These are phyloP conservation scores for Amitus sp. DNA, from an alignment of 2,888 invertebrate species.

Conservation along the genomic window DNA sequence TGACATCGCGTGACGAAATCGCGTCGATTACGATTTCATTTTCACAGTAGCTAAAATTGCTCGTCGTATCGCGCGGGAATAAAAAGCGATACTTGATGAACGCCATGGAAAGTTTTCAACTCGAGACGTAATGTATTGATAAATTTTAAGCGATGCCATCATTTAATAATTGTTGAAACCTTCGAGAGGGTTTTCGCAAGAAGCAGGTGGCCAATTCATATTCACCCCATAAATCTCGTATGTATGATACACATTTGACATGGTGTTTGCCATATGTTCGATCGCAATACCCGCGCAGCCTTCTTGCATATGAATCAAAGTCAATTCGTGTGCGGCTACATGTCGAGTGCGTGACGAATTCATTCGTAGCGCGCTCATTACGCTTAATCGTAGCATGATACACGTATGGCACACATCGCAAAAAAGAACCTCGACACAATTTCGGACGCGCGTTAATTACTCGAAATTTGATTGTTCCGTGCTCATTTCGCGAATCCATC, in stretches of 20 bases:
- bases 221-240: conserved; percentile 43
- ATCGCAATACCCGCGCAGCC: conserved; percentile 54
- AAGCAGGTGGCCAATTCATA: conserved; percentile 52
- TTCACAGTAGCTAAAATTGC: background rate
- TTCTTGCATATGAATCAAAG: conserved; percentile 41
- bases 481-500: no score
- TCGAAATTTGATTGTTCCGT: no score
- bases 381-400: conserved; percentile 26
- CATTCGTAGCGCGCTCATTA: conserved; percentile 46
- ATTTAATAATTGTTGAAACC: conserved; percentile 19
- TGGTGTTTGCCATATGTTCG: conserved; percentile 54
- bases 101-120: no score
- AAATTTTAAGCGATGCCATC: background rate
- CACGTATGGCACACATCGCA: conserved; percentile 1
- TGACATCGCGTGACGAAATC: conserved; percentile 1
- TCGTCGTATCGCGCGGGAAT: background rate
- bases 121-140: background rate
- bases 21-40: background rate
- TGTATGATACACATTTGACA: conserved; percentile 43
- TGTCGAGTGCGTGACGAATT: conserved; percentile 48
- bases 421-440: no score
- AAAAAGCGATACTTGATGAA: no score
- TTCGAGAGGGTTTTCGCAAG: conserved; percentile 35
- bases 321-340: conserved; percentile 40
- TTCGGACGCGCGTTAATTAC: no score